A percentile compares a stretch with the other conserved stretches of the same genome.
These are phyloP conservation scores for Lophotriccus pileatus DNA, from an alignment of 2,797 vertebrate species.

Conservation along the genomic window DNA sequence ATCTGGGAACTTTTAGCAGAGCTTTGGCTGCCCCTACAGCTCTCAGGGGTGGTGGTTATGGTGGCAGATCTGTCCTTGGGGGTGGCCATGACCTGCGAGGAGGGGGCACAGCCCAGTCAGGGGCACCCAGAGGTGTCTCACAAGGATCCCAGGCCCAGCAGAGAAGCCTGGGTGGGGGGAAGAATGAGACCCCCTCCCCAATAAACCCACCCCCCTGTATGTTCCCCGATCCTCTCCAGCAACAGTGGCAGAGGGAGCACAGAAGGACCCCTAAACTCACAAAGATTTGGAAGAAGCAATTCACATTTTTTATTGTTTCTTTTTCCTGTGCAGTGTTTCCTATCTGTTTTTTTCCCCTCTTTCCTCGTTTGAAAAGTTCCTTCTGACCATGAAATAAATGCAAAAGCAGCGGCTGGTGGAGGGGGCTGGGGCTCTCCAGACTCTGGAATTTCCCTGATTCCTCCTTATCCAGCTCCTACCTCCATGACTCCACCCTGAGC, in stretches of 20 bases:
- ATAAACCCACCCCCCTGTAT: rapidly evolving
- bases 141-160: background rate
- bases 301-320: background rate
- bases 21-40: background rate
- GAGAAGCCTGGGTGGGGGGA: background rate
- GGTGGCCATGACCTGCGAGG: too few species aligned
- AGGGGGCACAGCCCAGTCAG: background rate
- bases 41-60: too few species aligned
- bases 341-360: background rate
- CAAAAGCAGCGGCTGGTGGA: rapidly evolving
- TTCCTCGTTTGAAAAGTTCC: background rate
- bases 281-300: background rate
- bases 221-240: background rate
- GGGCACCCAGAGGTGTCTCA: background rate
- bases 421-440: background rate
- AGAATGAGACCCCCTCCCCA: background rate
- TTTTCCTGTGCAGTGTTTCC: background rate
- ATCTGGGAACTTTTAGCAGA: background rate
- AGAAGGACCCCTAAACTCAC: background rate
- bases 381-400: background rate
- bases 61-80: background rate
- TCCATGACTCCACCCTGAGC: background rate
- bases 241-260: background rate
- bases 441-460: background rate
- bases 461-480: background rate